phyloP scores from a whole-genome alignment of 2,113 vertebrate species.

The Callithrix jacchus region DNA sequence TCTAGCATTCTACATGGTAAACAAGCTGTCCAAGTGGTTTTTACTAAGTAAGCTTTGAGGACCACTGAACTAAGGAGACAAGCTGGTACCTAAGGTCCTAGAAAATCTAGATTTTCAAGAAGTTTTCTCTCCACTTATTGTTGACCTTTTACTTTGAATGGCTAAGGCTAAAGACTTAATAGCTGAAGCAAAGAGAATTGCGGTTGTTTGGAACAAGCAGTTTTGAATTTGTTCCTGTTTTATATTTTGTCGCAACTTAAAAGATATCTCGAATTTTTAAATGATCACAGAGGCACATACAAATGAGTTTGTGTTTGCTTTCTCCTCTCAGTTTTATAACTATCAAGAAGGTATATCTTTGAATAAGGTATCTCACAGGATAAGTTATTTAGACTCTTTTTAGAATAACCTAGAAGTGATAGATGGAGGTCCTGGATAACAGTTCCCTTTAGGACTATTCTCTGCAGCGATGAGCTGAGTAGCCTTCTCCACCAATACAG shows the following conservation, averaged over 20 bases:
- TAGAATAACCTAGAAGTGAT: not conserved
- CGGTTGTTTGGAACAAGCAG: not conserved
- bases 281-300: not conserved
- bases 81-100: not conserved
- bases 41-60: not conserved
- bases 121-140: not conserved
- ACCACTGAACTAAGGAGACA: not conserved
- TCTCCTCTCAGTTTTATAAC: not conserved
- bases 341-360: not conserved
- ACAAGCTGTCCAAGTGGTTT: not conserved
- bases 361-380: not conserved
- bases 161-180: not conserved
- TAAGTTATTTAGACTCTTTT: not conserved
- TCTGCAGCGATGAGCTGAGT: not conserved
- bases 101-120: not conserved
- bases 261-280: not conserved
- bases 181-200: not conserved
- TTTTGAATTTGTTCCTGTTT: not conserved
- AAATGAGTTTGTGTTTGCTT: not conserved
- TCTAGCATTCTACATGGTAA: not conserved
- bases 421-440: not conserved
- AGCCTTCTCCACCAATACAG: not conserved
- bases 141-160: not conserved
- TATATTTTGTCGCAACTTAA: not conserved
- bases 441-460: not conserved